A percentile compares a stretch with the other conserved stretches of the same genome.
These are phyloP conservation scores for Nomada fucata DNA, from an alignment of 2,888 invertebrate species.

Conservation along the genomic window DNA sequence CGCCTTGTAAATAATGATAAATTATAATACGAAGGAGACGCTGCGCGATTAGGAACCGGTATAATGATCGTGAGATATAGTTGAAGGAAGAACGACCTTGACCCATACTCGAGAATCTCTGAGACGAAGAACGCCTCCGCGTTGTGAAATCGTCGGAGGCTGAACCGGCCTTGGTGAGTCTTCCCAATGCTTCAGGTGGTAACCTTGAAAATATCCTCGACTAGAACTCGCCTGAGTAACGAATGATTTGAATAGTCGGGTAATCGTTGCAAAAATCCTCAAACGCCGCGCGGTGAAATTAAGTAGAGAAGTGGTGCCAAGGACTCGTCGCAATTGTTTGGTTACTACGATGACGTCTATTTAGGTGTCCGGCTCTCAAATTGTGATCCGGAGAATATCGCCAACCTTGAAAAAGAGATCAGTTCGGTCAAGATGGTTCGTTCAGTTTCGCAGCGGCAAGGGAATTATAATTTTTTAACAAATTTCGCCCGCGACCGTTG, in stretches of 20 bases:
- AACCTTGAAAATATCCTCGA: conserved; percentile 14
- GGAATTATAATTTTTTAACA: neutral
- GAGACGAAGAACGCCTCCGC: conserved; percentile 24
- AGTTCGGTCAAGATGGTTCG: neutral
- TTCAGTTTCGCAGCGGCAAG: neutral
- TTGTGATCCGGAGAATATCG: no score
- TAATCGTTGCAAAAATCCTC: neutral
- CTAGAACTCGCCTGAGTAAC: neutral
- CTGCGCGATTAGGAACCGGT: conserved; percentile 15
- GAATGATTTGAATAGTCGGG: neutral
- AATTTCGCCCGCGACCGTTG: neutral
- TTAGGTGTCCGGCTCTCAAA: no score
- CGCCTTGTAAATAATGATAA: neutral
- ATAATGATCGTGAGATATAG: conserved; percentile 11
- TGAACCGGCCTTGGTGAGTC: conserved; percentile 35
- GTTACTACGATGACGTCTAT: no score
- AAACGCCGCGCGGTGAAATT: no score
- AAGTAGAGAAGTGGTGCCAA: no score
- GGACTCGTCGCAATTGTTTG: no score
- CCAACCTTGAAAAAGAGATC: neutral
- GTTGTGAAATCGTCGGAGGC: conserved; percentile 35
- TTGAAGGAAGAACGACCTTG: conserved; percentile 57
- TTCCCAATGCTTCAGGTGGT: conserved; percentile 26
- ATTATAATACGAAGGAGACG: neutral
- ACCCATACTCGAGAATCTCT: conserved; percentile 60